Evolutionary conservation across 1,140 invertebrate genomes (phyloP).

Genomic region (Sogatella furcifera): DNA sequence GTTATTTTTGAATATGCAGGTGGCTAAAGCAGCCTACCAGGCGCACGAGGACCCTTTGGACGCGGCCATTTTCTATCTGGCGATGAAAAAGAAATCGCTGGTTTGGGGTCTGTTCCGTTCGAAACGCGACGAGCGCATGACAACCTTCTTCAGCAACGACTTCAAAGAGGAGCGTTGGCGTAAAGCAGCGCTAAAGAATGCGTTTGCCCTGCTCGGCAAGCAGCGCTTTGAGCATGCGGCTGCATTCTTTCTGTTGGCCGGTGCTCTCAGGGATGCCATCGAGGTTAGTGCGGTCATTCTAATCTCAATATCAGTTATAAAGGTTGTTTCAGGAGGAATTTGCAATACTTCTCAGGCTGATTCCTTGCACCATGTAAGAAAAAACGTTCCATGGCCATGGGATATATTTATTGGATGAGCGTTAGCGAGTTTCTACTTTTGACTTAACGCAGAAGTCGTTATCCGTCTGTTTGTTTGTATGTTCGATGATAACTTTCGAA

Average conservation of each 20-base stretch:
- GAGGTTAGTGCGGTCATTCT: too few species aligned
- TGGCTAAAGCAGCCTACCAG: constrained; percentile 88
- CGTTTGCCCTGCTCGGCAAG: constrained; percentile 89
- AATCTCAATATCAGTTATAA: too few species aligned
- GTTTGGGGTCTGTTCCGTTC: constrained; percentile 93
- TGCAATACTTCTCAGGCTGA: too few species aligned
- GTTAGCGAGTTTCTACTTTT: too few species aligned
- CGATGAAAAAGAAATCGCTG: constrained; percentile 96
- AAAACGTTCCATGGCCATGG: too few species aligned
- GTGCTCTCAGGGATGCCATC: constrained; percentile 86
- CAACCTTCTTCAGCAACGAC: constrained; percentile 89
- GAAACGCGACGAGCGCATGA: constrained; percentile 84
- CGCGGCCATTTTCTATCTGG: constrained; percentile 93
- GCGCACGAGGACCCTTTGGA: constrained; percentile 88
- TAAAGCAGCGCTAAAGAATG: constrained; percentile 95
- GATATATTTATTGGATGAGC: too few species aligned
- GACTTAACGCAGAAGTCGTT: too few species aligned
- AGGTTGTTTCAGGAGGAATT: too few species aligned
- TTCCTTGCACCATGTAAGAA: too few species aligned
- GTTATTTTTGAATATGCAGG: constrained; percentile 27
- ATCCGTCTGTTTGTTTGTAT: too few species aligned
- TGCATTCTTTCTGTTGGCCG: constrained; percentile 90
- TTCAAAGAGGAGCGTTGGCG: constrained; percentile 89
- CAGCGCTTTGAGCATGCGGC: constrained; percentile 91
- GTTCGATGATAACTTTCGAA: too few species aligned